Percentiles rank a stretch among this genome's conserved stretches.
Conservation (phyloP, 2,113 vertebrate genomes). For the Ictalurus furcatus region DNA sequence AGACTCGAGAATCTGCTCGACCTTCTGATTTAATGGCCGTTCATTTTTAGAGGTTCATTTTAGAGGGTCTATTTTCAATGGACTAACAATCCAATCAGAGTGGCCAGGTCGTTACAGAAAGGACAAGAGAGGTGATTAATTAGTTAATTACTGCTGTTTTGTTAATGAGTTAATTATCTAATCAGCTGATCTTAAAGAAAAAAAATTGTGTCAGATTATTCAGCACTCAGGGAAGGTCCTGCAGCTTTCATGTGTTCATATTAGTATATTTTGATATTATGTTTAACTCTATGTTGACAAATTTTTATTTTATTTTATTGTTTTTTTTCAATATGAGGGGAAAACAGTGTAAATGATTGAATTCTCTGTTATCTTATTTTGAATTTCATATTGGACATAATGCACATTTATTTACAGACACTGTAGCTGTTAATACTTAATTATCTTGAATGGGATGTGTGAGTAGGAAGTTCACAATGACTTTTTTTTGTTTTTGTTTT, state of each 20-base stretch:
- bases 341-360: neutral
- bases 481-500: no score
- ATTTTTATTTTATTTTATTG: no score
- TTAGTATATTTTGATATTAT: neutral
- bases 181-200: neutral
- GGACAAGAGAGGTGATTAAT: constrained; percentile 59
- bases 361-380: neutral
- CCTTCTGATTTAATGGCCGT: constrained; percentile 43
- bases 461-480: neutral
- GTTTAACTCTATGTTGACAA: no score
- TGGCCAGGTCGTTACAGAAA: constrained; percentile 34
- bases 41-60: no score
- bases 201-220: neutral
- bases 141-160: neutral
- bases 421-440: neutral
- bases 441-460: neutral
- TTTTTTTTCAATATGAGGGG: neutral
- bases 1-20: constrained; percentile 53
- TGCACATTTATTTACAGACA: neutral
- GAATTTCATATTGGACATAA: neutral
- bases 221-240: neutral
- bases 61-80: constrained; percentile 49
- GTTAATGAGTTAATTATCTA: neutral
- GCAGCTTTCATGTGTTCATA: neutral
- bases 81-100: constrained; percentile 57